Evolutionary conservation across 2,888 invertebrate genomes (phyloP).

Genomic region (Neocrepidodera transversa): DNA sequence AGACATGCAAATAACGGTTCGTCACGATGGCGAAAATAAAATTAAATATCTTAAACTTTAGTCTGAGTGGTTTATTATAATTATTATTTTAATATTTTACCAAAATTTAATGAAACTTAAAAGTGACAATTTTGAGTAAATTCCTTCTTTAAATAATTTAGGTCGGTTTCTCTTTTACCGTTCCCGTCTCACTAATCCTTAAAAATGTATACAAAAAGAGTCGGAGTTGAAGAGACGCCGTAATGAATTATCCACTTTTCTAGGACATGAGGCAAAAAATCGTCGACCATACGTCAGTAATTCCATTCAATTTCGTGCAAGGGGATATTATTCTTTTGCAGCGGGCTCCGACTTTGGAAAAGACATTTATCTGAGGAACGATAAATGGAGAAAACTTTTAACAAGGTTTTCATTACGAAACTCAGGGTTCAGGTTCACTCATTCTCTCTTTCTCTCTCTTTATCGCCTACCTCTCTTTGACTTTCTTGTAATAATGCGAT

Average conservation of each 20-base stretch:
- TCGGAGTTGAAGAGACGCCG: not conserved
- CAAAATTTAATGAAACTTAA: too few species aligned
- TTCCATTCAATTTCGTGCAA: constrained; percentile 53
- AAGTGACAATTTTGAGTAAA: too few species aligned
- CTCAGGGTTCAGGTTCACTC: constrained; percentile 36
- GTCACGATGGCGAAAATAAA: too few species aligned
- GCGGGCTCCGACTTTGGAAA: constrained; percentile 50
- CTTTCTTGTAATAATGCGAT: constrained; percentile 49
- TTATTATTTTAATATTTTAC: too few species aligned
- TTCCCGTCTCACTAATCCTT: not conserved
- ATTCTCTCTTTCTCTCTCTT: constrained; percentile 46
- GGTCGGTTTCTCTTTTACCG: too few species aligned
- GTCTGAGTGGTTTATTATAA: too few species aligned
- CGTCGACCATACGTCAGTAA: constrained; percentile 48
- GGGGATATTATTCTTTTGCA: constrained; percentile 53
- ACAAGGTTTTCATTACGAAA: constrained; percentile 57
- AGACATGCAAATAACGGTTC: too few species aligned
- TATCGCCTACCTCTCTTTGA: constrained; percentile 12
- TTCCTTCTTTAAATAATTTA: too few species aligned
- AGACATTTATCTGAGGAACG: constrained; percentile 55
- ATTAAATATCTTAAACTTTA: too few species aligned
- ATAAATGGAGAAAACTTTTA: constrained; percentile 57
- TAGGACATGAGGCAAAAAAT: constrained; percentile 19
- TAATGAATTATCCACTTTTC: constrained; percentile 26
- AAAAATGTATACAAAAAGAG: not conserved